A percentile compares a stretch with the other conserved stretches of the same genome.
Conservation (phyloP, 2,113 vertebrate species). For the Leiothrix lutea region DNA sequence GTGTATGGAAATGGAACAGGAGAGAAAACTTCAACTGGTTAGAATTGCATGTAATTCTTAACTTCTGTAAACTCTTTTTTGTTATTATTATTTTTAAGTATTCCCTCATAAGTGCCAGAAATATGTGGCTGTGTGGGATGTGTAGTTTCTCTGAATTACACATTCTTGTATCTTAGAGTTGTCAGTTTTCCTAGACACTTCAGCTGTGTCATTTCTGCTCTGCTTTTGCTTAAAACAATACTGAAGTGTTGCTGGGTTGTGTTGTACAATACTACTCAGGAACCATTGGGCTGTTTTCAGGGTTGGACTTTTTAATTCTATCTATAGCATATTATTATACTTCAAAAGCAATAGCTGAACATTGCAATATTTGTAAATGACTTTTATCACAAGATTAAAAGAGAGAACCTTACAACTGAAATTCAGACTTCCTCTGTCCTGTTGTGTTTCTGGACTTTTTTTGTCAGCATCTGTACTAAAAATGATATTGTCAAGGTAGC, state of each 20-base stretch:
- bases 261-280: not conserved
- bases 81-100: not conserved
- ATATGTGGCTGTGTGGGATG: not conserved
- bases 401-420: not conserved
- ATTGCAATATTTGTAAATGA: not conserved
- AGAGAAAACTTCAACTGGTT: not conserved
- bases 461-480: not conserved
- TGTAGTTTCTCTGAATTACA: not conserved
- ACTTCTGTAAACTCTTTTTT: not conserved
- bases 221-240: not conserved
- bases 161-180: not conserved
- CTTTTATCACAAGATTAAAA: not conserved
- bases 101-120: not conserved
- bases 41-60: not conserved
- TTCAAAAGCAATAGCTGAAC: not conserved
- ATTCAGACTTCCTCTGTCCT: not conserved
- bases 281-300: not conserved
- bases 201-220: not conserved
- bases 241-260: not conserved
- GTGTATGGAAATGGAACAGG: not conserved
- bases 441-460: not conserved
- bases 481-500: not conserved
- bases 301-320: not conserved
- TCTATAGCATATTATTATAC: not conserved
- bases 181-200: not conserved